A percentile compares a stretch with the other conserved stretches of the same genome.
Conservation (phyloP, 1,140 invertebrate species). For the Caenorhabditis tropicalis region DNA sequence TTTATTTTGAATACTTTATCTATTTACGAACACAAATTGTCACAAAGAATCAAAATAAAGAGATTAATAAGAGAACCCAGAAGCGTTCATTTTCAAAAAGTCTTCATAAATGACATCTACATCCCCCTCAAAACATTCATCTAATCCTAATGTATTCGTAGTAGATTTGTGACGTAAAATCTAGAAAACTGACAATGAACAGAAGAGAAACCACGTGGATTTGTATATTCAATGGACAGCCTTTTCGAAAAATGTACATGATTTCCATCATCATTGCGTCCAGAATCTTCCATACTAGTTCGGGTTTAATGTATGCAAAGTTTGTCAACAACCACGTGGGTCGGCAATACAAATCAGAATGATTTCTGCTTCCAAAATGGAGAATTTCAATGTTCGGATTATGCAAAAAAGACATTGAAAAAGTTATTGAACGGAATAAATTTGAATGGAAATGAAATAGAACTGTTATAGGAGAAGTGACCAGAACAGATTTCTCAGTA, state of each 20-base stretch:
- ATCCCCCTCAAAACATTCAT: not conserved
- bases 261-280: not conserved
- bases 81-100: not conserved
- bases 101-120: not conserved
- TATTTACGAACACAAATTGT: not conserved
- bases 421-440: too few relatives aligned
- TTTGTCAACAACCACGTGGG: not conserved
- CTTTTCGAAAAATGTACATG: not conserved
- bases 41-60: not conserved
- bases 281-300: not conserved
- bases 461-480: too few relatives aligned
- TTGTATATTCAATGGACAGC: not conserved
- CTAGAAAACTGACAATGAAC: not conserved
- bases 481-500: too few relatives aligned
- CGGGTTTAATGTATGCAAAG: conserved; percentile 31
- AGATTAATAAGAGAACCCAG: not conserved
- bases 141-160: not conserved
- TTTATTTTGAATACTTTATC: not conserved
- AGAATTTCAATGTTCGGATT: not conserved
- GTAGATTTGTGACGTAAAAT: conserved; percentile 6
- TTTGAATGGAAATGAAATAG: too few relatives aligned
- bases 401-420: not conserved
- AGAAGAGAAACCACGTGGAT: not conserved
- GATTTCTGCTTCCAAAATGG: not conserved
- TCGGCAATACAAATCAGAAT: not conserved